Percentiles rank a stretch among this genome's conserved stretches.
Conservation (phyloP, 2,888 invertebrate species). For the Sarcophaga carnaria region DNA sequence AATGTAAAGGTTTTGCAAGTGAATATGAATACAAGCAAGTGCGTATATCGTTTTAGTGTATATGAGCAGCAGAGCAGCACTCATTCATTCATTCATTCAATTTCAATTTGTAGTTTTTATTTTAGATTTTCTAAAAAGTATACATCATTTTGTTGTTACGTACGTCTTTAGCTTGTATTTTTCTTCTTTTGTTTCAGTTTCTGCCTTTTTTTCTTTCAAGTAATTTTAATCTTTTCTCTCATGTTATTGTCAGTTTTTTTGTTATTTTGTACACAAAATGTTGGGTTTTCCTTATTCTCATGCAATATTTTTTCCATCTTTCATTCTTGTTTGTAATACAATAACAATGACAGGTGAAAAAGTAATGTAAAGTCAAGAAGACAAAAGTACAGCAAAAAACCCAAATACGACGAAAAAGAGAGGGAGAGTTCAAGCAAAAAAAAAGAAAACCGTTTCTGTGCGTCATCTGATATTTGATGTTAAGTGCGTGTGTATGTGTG, state of each 20-base stretch:
- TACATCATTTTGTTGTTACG: too few relatives aligned
- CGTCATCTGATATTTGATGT: conserved; percentile 10
- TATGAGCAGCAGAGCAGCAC: background rate
- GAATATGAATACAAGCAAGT: background rate
- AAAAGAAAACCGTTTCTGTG: conserved; percentile 11
- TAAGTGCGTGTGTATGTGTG: conserved; percentile 6
- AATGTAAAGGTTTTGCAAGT: too few relatives aligned
- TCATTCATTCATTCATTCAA: conserved; percentile 17
- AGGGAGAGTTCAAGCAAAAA: background rate
- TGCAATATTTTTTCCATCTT: conserved; percentile 21
- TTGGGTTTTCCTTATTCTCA: too few relatives aligned
- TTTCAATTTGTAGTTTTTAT: conserved; percentile 50
- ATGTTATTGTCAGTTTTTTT: conserved; percentile 17
- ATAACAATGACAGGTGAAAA: conserved; percentile 63
- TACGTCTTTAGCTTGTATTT: too few relatives aligned
- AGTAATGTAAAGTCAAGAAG: conserved; percentile 48
- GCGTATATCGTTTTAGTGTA: background rate
- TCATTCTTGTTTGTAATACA: conserved; percentile 38
- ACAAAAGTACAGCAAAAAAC: background rate
- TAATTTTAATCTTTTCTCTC: conserved; percentile 16
- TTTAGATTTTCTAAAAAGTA: conserved; percentile 25
- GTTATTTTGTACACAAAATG: too few relatives aligned
- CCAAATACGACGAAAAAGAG: too few relatives aligned
- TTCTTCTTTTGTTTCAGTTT: too few relatives aligned
- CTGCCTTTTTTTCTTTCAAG: background rate